Evolutionary conservation across 2,113 vertebrate species (phyloP).

Genomic region (Lichenostomus cassidix): DNA sequence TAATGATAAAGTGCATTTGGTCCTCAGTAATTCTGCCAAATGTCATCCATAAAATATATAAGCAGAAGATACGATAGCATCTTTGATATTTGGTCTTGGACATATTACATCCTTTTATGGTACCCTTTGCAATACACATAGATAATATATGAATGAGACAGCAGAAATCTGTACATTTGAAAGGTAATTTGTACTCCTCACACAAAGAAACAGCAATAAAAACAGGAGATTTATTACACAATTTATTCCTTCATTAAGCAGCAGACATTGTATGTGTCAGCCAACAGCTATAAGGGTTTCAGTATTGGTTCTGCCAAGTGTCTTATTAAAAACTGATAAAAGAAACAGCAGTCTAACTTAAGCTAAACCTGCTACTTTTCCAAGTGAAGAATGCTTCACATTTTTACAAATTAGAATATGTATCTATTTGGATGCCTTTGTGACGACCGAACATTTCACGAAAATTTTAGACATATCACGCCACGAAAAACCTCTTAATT

Average conservation of each 20-base stretch:
- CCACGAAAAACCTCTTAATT: not conserved
- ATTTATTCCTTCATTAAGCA: slow-evolving; percentile 52
- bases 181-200: slow-evolving; percentile 13
- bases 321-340: slow-evolving; percentile 47
- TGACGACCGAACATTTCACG: not conserved
- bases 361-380: not conserved
- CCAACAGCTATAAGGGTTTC: not conserved
- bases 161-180: not conserved
- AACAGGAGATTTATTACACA: slow-evolving; percentile 37
- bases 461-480: not conserved
- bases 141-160: not conserved
- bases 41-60: not conserved
- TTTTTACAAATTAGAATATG: not conserved
- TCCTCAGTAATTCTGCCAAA: not conserved
- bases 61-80: not conserved
- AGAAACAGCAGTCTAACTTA: slow-evolving; percentile 1
- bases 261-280: not conserved
- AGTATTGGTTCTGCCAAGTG: not conserved
- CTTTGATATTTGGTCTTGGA: not conserved
- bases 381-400: not conserved
- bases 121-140: not conserved
- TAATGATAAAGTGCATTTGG: not conserved
- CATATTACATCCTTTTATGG: not conserved
- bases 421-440: not conserved
- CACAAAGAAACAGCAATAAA: not conserved